Evolutionary conservation across 2,888 invertebrate genomes (phyloP).

Genomic region (Caenorhabditis imperialis): DNA sequence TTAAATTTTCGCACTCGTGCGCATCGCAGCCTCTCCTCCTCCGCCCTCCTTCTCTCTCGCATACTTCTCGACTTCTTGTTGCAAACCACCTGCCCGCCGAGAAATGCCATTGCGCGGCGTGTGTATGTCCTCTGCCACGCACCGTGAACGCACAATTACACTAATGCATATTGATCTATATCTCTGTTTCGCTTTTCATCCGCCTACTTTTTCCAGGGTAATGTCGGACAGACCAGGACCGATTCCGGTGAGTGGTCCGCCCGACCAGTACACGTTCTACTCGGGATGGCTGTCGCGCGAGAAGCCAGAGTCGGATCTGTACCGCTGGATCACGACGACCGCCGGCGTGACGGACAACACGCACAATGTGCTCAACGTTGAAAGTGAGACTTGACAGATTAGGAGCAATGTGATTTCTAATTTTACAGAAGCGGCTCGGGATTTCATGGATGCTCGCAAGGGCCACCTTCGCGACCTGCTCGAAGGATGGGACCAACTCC

Average conservation of each 20-base stretch:
- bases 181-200: not conserved
- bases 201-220: slow-evolving; percentile 24
- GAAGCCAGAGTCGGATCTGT: slow-evolving; percentile 7
- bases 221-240: slow-evolving; percentile 18
- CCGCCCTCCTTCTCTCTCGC: too few species aligned
- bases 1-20: too few species aligned
- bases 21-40: too few species aligned
- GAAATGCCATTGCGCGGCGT: slow-evolving; percentile 18
- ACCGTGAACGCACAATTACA: slow-evolving; percentile 49
- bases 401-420: too few species aligned
- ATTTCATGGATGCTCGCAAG: not conserved
- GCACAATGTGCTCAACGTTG: slow-evolving; percentile 10
- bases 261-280: slow-evolving; percentile 3
- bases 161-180: slow-evolving; percentile 40
- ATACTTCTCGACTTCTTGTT: too few species aligned
- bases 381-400: slow-evolving; percentile 11
- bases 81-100: slow-evolving; percentile 9
- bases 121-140: slow-evolving; percentile 4
- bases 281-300: slow-evolving; percentile 20
- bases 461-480: slow-evolving; percentile 1
- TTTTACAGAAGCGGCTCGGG: slow-evolving; percentile 16
- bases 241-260: not conserved
- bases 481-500: slow-evolving; percentile 15
- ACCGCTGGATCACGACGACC: slow-evolving; percentile 13
- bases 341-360: slow-evolving; percentile 11